Evolutionary conservation across 2,113 vertebrate species (phyloP).

Genomic region (Petrocephalus zakoni): DNA sequence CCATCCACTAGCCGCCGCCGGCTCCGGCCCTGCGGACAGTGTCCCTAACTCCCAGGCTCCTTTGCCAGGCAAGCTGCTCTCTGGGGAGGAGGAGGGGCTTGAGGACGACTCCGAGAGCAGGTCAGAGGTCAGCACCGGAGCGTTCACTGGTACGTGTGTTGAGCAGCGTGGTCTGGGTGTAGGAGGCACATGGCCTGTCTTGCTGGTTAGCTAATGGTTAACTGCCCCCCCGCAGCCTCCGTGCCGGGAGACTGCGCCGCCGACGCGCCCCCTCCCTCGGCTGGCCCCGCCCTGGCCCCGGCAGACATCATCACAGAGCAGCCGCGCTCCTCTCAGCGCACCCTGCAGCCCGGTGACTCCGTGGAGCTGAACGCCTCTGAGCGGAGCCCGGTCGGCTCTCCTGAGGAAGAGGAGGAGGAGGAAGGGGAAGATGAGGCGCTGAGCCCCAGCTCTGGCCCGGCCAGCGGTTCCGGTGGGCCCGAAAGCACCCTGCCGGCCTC

Average conservation of each 20-base stretch:
- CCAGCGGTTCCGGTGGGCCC: conserved; percentile 45
- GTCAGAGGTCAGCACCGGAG: conserved; percentile 69
- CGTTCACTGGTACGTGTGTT: conserved; percentile 70
- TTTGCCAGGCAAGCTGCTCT: conserved; percentile 76
- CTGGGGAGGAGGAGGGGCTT: conserved; percentile 82
- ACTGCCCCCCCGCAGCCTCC: conserved; percentile 54
- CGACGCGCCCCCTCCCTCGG: conserved; percentile 60
- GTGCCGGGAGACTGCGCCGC: conserved; percentile 60
- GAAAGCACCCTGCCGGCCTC: conserved; percentile 59
- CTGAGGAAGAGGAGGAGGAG: conserved; percentile 51
- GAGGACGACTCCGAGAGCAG: conserved; percentile 82
- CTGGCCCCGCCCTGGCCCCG: conserved; percentile 52
- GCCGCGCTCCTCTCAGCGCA: conserved; percentile 83
- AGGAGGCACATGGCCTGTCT: not conserved
- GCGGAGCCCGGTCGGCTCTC: conserved; percentile 51
- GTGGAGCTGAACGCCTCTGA: conserved; percentile 72
- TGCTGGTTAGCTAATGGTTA: not conserved
- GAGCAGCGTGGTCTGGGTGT: not conserved
- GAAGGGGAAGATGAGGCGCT: conserved; percentile 38
- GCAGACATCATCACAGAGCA: conserved; percentile 90
- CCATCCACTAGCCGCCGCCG: not conserved
- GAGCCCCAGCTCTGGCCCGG: conserved; percentile 64
- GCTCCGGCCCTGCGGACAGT: not conserved
- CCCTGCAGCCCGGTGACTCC: conserved; percentile 80
- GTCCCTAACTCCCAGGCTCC: not conserved